A percentile compares a stretch with the other conserved stretches of the same genome.
These are phyloP conservation scores for Cheumatopsyche charites DNA, from an alignment of 1,140 invertebrate genomes.

Conservation along the genomic window DNA sequence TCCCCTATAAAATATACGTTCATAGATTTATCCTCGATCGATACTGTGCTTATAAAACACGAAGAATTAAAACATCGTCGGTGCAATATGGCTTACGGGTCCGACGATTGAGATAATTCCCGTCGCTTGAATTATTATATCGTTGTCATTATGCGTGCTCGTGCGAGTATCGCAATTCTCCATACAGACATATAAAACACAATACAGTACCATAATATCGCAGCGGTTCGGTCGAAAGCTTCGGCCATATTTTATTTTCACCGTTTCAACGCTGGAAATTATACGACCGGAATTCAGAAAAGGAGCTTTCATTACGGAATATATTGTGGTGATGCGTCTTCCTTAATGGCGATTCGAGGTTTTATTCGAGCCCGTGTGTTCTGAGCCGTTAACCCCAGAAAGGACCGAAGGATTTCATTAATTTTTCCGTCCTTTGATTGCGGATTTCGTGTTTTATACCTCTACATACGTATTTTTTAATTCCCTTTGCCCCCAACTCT, in stretches of 20 bases:
- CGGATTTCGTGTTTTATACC: neutral
- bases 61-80: neutral
- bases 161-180: neutral
- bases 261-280: constrained; percentile 25
- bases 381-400: constrained; percentile 9
- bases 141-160: constrained; percentile 1
- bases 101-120: constrained; percentile 19
- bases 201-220: neutral
- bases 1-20: too few species aligned
- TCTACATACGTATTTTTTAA: neutral
- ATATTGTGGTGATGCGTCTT: constrained; percentile 31
- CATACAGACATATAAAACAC: constrained; percentile 6
- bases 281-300: constrained; percentile 27
- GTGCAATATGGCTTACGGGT: neutral
- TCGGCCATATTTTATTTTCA: constrained; percentile 24
- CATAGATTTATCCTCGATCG: too few species aligned
- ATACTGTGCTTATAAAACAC: neutral
- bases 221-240: constrained; percentile 16
- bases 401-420: constrained; percentile 30
- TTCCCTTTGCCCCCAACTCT: neutral
- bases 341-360: constrained; percentile 33
- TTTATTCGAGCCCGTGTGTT: constrained; percentile 29
- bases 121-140: neutral
- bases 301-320: constrained; percentile 36
- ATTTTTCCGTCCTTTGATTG: constrained; percentile 21